Evolutionary conservation across 2,113 vertebrate species (phyloP), one percentile per base, ranked within the genome.

Genomic region (Protobothrops mucrosquamatus): DNA sequence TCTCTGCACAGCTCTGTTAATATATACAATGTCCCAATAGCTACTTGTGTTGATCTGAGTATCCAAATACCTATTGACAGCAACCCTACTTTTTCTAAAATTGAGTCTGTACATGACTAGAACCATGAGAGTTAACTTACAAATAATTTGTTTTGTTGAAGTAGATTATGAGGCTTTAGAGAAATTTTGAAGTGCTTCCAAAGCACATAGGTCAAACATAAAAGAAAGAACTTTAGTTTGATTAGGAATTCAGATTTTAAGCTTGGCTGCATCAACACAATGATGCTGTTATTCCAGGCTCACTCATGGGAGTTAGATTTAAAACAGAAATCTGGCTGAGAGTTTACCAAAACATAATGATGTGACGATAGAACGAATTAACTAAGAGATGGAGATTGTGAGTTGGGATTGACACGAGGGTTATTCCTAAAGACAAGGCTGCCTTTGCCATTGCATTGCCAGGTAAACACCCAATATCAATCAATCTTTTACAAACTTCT

Each of bases 171-270:
- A 74, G 34, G 74, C 0, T 91, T 56, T 90, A 88, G 90, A 91
- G 93, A 93, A 26, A 89, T 92, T 87, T 57, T 18, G 59, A 96
- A 29, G 3, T 86, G 14, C 24, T 94, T 92, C 8, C 81, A 59
- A 3, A 3, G 6, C 57, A 93, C 24, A 11, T 87, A 87, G 8
- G 9, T 93, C 57, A 92, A 1, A 46, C 46, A 95, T 91, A 59
- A 90, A 14, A 90, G 3, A 91, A 26, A 20, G 0, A 3, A 54
- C 64, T 95, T 48, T 0, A 0, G 54, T 89, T 92, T 54, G 69
- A 94, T 92, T 94, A 94, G 34, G 86, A 55, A 94, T 92, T 64
- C 59, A 92, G 48, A 92, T 89, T 94, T 95, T 92, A 59, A 89
- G 92, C 29, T 93, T 48, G 51, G 95, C 92, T 94, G 54, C 86